These are phyloP conservation scores for Drosophila elegans DNA, from an alignment of 1,140 invertebrate genomes.

Conservation along the genomic window DNA sequence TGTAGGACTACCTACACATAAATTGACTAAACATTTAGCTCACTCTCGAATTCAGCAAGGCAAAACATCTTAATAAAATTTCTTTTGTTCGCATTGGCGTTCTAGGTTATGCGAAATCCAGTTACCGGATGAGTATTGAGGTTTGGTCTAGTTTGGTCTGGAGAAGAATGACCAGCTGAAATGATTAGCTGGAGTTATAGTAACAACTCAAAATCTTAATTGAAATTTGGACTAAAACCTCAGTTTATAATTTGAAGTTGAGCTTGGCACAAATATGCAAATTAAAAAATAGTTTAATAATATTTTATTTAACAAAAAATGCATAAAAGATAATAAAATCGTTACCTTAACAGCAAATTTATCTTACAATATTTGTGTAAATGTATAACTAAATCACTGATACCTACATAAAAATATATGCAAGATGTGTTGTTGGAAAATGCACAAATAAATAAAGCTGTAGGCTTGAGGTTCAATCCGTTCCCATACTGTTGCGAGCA, in stretches of 20 bases:
- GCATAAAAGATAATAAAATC: no score
- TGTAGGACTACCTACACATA: conserved; percentile 18
- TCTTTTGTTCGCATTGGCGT: conserved; percentile 46
- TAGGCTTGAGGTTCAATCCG: background rate
- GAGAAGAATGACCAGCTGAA: background rate
- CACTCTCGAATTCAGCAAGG: conserved; percentile 28
- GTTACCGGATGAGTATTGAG: background rate
- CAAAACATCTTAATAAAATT: conserved; percentile 51
- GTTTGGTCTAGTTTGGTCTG: conserved; percentile 13
- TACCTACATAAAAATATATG: no score
- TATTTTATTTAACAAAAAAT: no score
- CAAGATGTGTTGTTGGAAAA: background rate
- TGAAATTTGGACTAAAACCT: background rate
- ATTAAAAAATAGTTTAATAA: no score
- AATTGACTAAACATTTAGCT: conserved; percentile 57
- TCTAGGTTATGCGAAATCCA: conserved; percentile 20
- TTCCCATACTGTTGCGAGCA: background rate
- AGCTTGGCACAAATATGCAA: no score
- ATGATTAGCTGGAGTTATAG: background rate
- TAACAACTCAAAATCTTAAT: background rate
- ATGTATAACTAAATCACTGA: no score
- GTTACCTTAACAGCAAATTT: no score
- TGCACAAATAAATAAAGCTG: no score
- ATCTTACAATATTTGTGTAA: no score
- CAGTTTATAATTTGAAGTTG: no score